phyloP scores from a whole-genome alignment of 2,113 vertebrate species.

The Pterocles orientalis region DNA sequence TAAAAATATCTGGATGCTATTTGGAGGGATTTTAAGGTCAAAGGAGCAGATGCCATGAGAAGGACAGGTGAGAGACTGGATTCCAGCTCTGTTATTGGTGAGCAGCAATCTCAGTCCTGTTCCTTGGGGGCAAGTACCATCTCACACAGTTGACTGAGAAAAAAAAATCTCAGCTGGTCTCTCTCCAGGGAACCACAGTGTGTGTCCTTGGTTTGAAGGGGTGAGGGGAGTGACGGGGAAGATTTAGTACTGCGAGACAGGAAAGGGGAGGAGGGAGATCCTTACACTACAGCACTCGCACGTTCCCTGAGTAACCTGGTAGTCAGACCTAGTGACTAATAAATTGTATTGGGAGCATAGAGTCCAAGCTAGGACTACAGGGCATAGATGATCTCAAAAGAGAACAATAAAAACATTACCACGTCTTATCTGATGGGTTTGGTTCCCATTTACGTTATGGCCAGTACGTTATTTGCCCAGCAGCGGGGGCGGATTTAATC shows the following conservation, averaged over 20 bases:
- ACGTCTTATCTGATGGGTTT: background rate
- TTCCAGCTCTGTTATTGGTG: background rate
- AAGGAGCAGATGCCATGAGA: background rate
- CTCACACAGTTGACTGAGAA: background rate
- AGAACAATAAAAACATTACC: background rate
- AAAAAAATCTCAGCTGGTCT: background rate
- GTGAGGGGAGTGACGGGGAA: fast-evolving
- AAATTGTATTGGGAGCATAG: background rate
- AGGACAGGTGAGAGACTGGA: background rate
- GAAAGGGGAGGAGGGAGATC: background rate
- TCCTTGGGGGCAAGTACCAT: background rate
- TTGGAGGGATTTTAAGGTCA: background rate
- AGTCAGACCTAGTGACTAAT: background rate
- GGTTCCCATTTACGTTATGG: background rate
- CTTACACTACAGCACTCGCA: background rate
- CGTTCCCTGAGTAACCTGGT: background rate
- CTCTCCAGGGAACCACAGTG: background rate
- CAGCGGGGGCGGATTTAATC: background rate
- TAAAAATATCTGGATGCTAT: background rate
- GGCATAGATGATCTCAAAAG: background rate
- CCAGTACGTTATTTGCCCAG: background rate
- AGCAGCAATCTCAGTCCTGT: background rate
- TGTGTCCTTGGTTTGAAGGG: background rate
- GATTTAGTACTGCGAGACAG: background rate
- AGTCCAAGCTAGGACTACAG: background rate